phyloP scores from a whole-genome alignment of 2,888 invertebrate species.

The Zaprionus lineosus region DNA sequence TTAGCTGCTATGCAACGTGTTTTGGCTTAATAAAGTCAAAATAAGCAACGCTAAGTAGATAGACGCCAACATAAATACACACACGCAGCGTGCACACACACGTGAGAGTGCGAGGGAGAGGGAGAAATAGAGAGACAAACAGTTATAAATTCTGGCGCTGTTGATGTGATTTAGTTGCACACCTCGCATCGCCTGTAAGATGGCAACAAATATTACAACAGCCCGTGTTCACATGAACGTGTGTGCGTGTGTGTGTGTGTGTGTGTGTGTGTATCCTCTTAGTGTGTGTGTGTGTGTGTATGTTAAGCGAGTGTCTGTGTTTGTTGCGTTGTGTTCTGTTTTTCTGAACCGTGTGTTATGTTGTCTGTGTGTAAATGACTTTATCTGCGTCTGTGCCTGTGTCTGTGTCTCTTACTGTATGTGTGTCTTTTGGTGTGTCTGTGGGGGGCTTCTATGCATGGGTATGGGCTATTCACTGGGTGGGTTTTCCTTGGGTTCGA shows the following conservation, averaged over 20 bases:
- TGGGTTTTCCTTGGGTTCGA: slow-evolving; percentile 26
- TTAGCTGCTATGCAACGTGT: slow-evolving; percentile 73
- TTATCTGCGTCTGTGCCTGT: slow-evolving; percentile 64
- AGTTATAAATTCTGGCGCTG: slow-evolving; percentile 74
- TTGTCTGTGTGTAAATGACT: slow-evolving; percentile 68
- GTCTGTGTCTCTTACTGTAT: slow-evolving; percentile 5
- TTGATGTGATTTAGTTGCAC: slow-evolving; percentile 77
- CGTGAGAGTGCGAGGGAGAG: too few species aligned
- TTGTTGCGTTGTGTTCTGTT: slow-evolving; percentile 5
- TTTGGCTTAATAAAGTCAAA: slow-evolving; percentile 77
- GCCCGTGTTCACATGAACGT: slow-evolving; percentile 26
- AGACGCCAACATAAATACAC: slow-evolving; percentile 62
- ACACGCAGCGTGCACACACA: slow-evolving; percentile 17
- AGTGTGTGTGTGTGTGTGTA: slow-evolving; percentile 59
- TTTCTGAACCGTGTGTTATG: not conserved
- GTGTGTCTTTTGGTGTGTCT: slow-evolving; percentile 28
- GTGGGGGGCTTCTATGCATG: too few species aligned
- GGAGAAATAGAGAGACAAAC: slow-evolving; percentile 42
- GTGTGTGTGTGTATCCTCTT: not conserved
- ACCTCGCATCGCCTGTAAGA: slow-evolving; percentile 76
- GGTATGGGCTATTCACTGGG: too few species aligned
- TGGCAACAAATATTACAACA: slow-evolving; percentile 71
- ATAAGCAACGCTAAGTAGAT: slow-evolving; percentile 72
- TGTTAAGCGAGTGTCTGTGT: slow-evolving; percentile 58
- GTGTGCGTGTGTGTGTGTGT: slow-evolving; percentile 13